phyloP scores from a whole-genome alignment of 2,797 vertebrate species.

The Nasua narica region DNA sequence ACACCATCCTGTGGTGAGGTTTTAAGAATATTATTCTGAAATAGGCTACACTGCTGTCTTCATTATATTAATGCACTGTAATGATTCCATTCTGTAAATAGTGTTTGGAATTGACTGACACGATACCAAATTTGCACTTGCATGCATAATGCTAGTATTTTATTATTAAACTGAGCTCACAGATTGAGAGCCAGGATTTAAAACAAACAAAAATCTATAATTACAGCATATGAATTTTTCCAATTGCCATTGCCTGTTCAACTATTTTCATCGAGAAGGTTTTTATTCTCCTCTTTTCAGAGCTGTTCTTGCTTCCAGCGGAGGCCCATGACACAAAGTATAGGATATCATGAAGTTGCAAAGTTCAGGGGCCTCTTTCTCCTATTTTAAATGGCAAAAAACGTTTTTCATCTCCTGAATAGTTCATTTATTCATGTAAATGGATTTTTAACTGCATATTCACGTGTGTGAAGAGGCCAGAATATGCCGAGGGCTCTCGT shows the following conservation, averaged over 20 bases:
- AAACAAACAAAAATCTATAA: constrained; percentile 77
- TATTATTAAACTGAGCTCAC: constrained; percentile 70
- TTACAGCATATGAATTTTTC: constrained; percentile 61
- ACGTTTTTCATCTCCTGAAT: neutral
- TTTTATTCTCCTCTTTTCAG: constrained; percentile 49
- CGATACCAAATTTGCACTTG: constrained; percentile 70
- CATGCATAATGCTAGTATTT: constrained; percentile 74
- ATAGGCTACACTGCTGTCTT: neutral
- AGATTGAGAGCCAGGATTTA: constrained; percentile 69
- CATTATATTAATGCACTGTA: constrained; percentile 67
- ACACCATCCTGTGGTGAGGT: neutral
- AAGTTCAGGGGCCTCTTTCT: constrained; percentile 60
- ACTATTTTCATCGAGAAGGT: neutral
- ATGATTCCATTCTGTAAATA: constrained; percentile 69
- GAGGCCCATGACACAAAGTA: constrained; percentile 46
- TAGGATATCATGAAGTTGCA: constrained; percentile 19
- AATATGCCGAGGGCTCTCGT: neutral
- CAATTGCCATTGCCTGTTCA: constrained; percentile 16
- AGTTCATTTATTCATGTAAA: constrained; percentile 45
- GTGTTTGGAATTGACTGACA: constrained; percentile 66
- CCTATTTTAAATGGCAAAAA: neutral
- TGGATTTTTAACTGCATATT: constrained; percentile 31
- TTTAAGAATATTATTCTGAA: neutral
- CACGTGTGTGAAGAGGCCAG: neutral
- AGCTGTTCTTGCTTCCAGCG: constrained; percentile 14